phyloP scores from a whole-genome alignment of 2,888 invertebrate genomes.

The Drosophila quasianomalipes region DNA sequence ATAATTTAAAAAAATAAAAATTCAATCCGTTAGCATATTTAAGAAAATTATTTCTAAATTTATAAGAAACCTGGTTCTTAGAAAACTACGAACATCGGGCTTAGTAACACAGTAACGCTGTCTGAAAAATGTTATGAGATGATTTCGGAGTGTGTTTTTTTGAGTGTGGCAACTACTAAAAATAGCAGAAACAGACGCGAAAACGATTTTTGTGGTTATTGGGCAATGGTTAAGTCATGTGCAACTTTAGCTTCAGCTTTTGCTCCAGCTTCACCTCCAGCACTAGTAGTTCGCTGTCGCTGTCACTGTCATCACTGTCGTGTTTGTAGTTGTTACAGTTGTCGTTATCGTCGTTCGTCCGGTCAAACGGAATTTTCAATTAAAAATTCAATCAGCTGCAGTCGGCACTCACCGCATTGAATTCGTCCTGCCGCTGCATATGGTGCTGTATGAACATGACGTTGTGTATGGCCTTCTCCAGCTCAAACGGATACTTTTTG shows the following conservation, averaged over 20 bases:
- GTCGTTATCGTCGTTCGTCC: constrained; percentile 18
- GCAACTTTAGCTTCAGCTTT: constrained; percentile 1
- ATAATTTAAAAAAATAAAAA: neutral
- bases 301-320: constrained; percentile 34
- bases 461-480: constrained; percentile 97
- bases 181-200: constrained; percentile 29
- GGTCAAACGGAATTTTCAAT: constrained; percentile 77
- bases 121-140: accelerated
- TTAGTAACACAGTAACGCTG: neutral
- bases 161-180: constrained; percentile 18
- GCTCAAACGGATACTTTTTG: constrained; percentile 96
- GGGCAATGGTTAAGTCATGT: constrained; percentile 27
- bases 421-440: constrained; percentile 97
- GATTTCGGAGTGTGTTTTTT: neutral
- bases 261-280: neutral
- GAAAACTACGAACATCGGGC: neutral
- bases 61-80: neutral
- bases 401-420: constrained; percentile 92
- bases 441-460: constrained; percentile 98
- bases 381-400: constrained; percentile 80
- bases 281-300: constrained; percentile 7
- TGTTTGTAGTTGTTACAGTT: constrained; percentile 19
- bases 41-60: neutral
- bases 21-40: neutral
- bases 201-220: constrained; percentile 70